Conservation (phyloP, 2,888 invertebrate genomes). For the Steinernema hermaphroditum region DNA sequence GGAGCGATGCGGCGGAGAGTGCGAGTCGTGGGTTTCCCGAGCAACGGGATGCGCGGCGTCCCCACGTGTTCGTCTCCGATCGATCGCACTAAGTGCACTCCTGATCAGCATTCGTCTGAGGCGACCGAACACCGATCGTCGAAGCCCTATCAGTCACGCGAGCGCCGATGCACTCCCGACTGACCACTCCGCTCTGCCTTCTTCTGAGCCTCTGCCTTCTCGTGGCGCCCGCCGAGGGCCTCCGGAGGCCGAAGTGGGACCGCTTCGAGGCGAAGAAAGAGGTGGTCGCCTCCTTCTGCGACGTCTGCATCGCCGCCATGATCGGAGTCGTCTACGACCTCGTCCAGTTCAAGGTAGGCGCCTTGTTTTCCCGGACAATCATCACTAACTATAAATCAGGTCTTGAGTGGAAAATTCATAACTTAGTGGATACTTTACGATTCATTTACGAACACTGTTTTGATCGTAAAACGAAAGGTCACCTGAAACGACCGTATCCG, state of each 20-base stretch:
- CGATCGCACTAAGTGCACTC: neutral
- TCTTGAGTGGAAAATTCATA: no score
- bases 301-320: neutral
- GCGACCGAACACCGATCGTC: no score
- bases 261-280: neutral
- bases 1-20: no score
- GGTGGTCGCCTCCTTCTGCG: neutral
- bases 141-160: no score
- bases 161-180: neutral
- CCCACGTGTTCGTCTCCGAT: neutral
- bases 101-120: no score
- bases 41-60: neutral
- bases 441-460: no score
- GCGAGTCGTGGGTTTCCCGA: neutral
- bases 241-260: neutral
- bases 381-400: no score
- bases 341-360: constrained; percentile 20
- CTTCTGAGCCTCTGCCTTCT: neutral
- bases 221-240: neutral
- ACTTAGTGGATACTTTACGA: no score
- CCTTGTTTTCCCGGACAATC: no score
- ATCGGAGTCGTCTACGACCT: constrained; percentile 10
- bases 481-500: no score
- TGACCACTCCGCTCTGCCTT: neutral
- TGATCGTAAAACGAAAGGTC: no score